Evolutionary conservation across 1,140 invertebrate genomes (phyloP), one percentile per base, ranked within the genome.

Genomic region (Proctacanthus coquilletti): DNA sequence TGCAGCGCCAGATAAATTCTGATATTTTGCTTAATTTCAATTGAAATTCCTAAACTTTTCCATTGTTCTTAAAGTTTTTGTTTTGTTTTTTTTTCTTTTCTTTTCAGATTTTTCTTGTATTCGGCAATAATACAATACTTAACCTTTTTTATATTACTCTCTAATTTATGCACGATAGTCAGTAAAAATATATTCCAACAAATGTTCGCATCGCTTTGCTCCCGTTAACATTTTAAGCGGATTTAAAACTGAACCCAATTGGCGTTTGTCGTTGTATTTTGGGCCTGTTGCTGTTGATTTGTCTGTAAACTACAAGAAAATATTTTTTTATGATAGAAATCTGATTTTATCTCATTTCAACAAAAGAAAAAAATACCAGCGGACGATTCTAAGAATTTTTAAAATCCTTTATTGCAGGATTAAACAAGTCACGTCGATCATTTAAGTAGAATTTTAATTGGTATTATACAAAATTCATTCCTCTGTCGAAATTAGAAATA

Each of bases 201-300:
- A n/a, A n/a, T n/a, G n/a, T n/a, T n/a, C n/a, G n/a, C n/a, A n/a
- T n/a, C n/a, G n/a, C n/a, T n/a, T n/a, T n/a, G n/a, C n/a, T n/a
- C n/a, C n/a, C n/a, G n/a, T n/a, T n/a, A n/a, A n/a, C n/a, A n/a
- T n/a, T n/a, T n/a, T n/a, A n/a, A n/a, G n/a, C n/a, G n/a, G n/a
- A 43, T 21, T 70, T 76, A 80, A 61, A 80, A 80, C 53, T 80
- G 77, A 42, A 80, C 77, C 77, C 76, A 80, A 56, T 73, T 74
- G 23, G 71, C 64, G 53, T 74, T 77, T 40, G 65, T 59, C 20
- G 69, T 56, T 29, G 61, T 53, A 50, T 67, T 57, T 52, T 66
- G 56, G 43, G 63, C 51, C 46, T 54, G 39, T 29, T 53, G 36
- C 42, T 54, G 49, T 47, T 56, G 59, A 43, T n/a, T 62, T 59